These are phyloP conservation scores for Hipposideros larvatus DNA, from an alignment of 2,797 vertebrate species.

Conservation along the genomic window DNA sequence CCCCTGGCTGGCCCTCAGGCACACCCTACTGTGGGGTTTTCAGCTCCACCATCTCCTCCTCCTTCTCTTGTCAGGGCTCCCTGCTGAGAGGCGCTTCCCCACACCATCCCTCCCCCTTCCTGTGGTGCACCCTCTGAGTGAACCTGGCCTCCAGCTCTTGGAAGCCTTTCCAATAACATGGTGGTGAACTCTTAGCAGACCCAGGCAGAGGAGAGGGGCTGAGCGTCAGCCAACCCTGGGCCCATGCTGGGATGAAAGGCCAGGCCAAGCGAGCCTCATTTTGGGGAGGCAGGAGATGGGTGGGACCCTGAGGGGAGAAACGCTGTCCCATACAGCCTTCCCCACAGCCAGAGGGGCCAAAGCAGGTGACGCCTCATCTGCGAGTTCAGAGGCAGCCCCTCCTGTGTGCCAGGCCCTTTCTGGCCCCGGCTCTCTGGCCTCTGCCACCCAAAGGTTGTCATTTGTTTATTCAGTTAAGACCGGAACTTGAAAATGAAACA, in stretches of 20 bases:
- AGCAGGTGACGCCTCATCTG: not conserved
- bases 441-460: not conserved
- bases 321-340: not conserved
- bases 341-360: not conserved
- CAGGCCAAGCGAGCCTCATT: not conserved
- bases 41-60: not conserved
- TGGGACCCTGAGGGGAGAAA: not conserved
- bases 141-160: conserved; percentile 71
- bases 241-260: conserved; percentile 44
- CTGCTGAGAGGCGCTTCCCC: not conserved
- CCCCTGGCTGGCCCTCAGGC: not conserved
- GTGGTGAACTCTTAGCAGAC: conserved; percentile 36
- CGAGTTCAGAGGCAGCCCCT: not conserved
- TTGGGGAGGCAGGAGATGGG: not conserved
- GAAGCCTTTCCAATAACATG: conserved; percentile 64
- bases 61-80: not conserved
- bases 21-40: not conserved
- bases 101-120: not conserved
- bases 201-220: conserved; percentile 17
- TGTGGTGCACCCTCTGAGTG: conserved; percentile 56
- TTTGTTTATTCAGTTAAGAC: not conserved
- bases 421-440: not conserved
- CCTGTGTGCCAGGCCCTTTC: not conserved
- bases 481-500: not conserved
- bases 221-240: not conserved